Evolutionary conservation across 2,888 invertebrate genomes (phyloP), one percentile per base, ranked within the genome.

Genomic region (Cylloceria caligata): DNA sequence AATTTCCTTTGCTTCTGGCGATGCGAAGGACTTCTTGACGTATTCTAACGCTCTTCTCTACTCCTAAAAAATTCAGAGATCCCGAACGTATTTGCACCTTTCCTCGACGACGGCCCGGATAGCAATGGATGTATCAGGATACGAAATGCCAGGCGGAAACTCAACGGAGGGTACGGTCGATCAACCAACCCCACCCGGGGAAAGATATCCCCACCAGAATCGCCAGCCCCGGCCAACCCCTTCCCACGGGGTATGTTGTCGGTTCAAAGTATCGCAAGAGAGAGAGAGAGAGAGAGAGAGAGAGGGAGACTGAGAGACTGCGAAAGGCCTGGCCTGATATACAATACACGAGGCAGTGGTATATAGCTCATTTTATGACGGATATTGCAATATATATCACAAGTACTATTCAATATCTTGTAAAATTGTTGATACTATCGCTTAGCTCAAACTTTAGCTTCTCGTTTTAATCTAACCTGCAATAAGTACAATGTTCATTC

Each of bases 171-270:
- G 36, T 68, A 81, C 85, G 86, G 85, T 87, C 87, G 87, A 87
- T 87, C 87, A 86, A 84, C 86, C 86, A 84, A 83, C 86, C 86
- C 86, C 84, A 85, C 85, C 82, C 83, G 72, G 62, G 73, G 19
- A 52, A 49, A 52, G 9, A 68, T 52, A 47, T 76, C 78, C 82
- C 76, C 76, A 42, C 79, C 55, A 47, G 39, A n/a, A 52, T 80
- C 72, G 45, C 74, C 49, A 62, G 42, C 55, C 45, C 65, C 62
- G 57, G 36, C 36, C 55, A 73, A 52, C 78, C 60, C 72, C 68
- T 42, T 71, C 68, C 68, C 57, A 60, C 57, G 47, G 60, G 71
- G 60, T 60, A 60, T 72, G 71, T 60, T 39, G 60, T 60, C 57
- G 60, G 57, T 72, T 30, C 34, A 19, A 42, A 72, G 57, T 47